Evolutionary conservation across 64 coral and sea anemone species (phyloP).

Genomic region (Platygyra sinensis): DNA sequence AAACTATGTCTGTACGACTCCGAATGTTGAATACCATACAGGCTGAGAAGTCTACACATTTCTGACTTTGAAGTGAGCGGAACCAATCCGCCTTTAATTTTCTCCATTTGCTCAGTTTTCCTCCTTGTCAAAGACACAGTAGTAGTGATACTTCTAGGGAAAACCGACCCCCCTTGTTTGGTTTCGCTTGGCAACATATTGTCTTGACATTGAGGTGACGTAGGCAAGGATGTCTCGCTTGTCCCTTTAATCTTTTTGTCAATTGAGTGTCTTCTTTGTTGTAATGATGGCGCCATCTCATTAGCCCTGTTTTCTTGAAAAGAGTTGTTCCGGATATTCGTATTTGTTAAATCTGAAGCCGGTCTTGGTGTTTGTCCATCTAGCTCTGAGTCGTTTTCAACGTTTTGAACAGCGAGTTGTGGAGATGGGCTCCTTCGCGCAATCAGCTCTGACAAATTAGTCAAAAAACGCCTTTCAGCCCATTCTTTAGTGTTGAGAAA

Average conservation of each 20-base stretch:
- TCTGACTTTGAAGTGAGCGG: constrained; percentile 29
- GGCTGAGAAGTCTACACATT: constrained; percentile 53
- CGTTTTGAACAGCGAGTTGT: not conserved
- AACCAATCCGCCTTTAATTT: not conserved
- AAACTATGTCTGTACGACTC: constrained; percentile 69
- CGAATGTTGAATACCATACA: constrained; percentile 80
- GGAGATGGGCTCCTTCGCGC: constrained; percentile 49
- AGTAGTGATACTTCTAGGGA: not conserved
- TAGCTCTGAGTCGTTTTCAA: not conserved
- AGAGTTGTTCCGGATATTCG: not conserved
- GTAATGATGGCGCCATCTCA: not conserved
- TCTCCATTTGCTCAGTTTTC: not conserved
- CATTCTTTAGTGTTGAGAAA: constrained; percentile 82
- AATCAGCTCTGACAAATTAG: constrained; percentile 68
- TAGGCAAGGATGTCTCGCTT: not conserved
- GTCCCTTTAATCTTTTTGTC: not conserved
- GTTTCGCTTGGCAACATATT: not conserved
- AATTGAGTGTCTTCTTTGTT: not conserved
- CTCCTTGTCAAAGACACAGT: constrained; percentile 28
- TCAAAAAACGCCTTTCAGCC: constrained; percentile 66
- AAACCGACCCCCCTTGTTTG: not conserved
- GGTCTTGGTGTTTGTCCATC: not conserved
- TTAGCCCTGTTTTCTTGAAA: not conserved
- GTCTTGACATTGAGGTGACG: not conserved
- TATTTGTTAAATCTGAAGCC: not conserved